These are phyloP conservation scores for Cheilosia vulpina DNA, from an alignment of 2,888 invertebrate species.

Conservation along the genomic window DNA sequence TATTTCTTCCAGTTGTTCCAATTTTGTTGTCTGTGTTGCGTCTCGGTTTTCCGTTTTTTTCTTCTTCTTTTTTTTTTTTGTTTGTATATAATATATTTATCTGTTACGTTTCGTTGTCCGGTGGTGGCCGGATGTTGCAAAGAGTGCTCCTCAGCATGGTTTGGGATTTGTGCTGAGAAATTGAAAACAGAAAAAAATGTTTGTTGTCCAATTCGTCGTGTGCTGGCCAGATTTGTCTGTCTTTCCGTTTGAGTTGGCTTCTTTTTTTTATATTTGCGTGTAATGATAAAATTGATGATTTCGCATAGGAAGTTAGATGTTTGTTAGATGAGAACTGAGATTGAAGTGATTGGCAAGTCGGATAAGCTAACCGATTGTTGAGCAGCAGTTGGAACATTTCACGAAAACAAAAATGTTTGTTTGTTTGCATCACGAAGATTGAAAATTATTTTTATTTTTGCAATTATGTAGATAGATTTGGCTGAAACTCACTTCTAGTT, in stretches of 20 bases:
- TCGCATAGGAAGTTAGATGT: conserved; percentile 46
- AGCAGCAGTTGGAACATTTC: not conserved
- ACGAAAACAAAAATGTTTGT: not conserved
- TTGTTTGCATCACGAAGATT: too few species aligned
- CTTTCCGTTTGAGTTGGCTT: conserved; percentile 19
- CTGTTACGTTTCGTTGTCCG: conserved; percentile 37
- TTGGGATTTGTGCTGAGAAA: conserved; percentile 36
- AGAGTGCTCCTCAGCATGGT: conserved; percentile 68
- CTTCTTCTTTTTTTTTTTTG: not conserved
- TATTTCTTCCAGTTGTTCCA: conserved; percentile 72
- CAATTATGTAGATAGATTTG: too few species aligned
- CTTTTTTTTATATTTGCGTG: conserved; percentile 19
- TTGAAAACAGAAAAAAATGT: conserved; percentile 9
- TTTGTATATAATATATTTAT: too few species aligned
- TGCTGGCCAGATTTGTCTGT: conserved; percentile 26
- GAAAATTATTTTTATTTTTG: too few species aligned
- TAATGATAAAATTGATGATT: conserved; percentile 38
- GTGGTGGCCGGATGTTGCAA: conserved; percentile 72
- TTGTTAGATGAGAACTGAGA: conserved; percentile 22
- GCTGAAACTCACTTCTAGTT: too few species aligned
- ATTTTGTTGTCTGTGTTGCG: conserved; percentile 64
- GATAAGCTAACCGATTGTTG: conserved; percentile 3
- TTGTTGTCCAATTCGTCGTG: conserved; percentile 14
- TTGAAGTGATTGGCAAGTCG: conserved; percentile 13
- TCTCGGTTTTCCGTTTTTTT: conserved; percentile 41